Evolutionary conservation across 2,888 invertebrate genomes (phyloP), one percentile per base, ranked within the genome.

Genomic region (Epicampocera succincta): DNA sequence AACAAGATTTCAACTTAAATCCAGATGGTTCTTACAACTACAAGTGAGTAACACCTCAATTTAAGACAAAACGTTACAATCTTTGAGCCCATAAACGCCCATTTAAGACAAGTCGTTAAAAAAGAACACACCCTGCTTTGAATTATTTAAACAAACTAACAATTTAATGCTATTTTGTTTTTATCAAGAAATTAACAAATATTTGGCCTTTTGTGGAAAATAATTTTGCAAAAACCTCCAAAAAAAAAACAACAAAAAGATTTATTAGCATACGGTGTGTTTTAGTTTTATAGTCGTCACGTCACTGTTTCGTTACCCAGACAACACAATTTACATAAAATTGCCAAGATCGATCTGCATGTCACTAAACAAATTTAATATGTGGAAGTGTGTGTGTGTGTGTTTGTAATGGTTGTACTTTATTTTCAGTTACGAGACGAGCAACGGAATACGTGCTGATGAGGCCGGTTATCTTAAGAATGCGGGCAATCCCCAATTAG

Each of bases 391-490:
- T 46, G 2, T 38, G 38, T 8, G 12, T 21, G 42, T 29, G 13
- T 61, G 19, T 46, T 3, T 11, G 17, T 46, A 33, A 21, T 69
- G 12, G 15, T 60, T 56, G 40, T 1, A 42, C 52, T 72, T 58
- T 54, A 21, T 68, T 50, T 69, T 50, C 85, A 94, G 93, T 88
- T 94, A 93, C 87, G 93, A 94, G 90, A 94, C 94, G 5, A 93
- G 93, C 83, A 94, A 94, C 86, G 94, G 94, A 77, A 94, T 94
- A 85, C 91, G 92, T 80, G 93, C 93, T 38, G 92, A 94, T 86
- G 94, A 94, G 90, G 91, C 92, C 85, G 94, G 94, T 58, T 93
- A 92, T 87, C 89, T 94, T 75, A 93, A 93, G 88, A 93, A 93
- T 87, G 92, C 92, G 40, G 94, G 93, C 19, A 89, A 92, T 15